Evolutionary conservation across 2,113 vertebrate species (phyloP).

Genomic region (Tachysurus vachellii): DNA sequence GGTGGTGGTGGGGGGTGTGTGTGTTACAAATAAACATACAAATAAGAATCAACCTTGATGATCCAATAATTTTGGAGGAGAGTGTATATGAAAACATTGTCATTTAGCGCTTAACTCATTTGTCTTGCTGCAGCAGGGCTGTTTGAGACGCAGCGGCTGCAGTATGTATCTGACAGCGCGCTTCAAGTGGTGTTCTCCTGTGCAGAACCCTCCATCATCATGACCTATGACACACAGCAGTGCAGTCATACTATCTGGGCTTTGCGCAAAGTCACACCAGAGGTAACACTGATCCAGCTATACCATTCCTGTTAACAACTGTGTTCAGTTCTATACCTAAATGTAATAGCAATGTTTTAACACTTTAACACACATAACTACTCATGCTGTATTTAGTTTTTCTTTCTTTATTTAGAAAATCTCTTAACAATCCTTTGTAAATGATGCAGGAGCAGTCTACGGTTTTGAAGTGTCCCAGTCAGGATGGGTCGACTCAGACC

Average conservation of each 20-base stretch:
- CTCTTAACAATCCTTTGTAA: neutral
- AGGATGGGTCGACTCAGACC: constrained; percentile 74
- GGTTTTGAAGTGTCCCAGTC: constrained; percentile 84
- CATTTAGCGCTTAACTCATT: neutral
- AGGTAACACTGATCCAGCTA: constrained; percentile 70
- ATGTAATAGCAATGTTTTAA: neutral
- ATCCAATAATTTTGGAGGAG: neutral
- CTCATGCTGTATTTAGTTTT: neutral
- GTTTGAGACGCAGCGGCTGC: constrained; percentile 80
- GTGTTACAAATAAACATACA: neutral
- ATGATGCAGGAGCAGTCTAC: constrained; percentile 80
- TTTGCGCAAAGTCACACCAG: constrained; percentile 85
- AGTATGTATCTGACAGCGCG: constrained; percentile 85
- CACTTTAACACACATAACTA: too few relatives aligned
- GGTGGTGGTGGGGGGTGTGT: too few relatives aligned
- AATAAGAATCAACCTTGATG: neutral
- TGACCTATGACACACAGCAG: constrained; percentile 89
- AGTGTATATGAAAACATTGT: neutral
- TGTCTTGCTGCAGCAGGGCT: constrained; percentile 67
- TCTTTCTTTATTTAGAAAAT: neutral
- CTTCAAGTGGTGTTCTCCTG: constrained; percentile 87
- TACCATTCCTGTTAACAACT: neutral
- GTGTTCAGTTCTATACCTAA: neutral
- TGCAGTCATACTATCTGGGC: constrained; percentile 87
- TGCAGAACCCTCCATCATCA: constrained; percentile 84